These are phyloP conservation scores for Tupaia chinensis DNA, from an alignment of 2,113 vertebrate species.

Conservation along the genomic window DNA sequence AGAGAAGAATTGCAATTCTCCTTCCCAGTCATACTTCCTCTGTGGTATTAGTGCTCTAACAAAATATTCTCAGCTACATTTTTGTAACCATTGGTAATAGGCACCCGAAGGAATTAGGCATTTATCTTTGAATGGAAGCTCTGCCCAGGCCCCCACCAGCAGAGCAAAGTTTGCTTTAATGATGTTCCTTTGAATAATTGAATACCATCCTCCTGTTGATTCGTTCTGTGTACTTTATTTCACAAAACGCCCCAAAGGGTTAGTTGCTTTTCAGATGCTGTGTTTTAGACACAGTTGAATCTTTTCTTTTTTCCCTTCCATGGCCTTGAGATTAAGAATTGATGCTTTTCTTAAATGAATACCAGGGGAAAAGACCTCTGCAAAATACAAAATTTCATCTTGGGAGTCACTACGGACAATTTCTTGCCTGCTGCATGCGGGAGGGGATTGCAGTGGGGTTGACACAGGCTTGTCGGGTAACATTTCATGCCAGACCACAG, in stretches of 20 bases:
- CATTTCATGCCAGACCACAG: conserved; percentile 38
- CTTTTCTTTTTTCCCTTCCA: conserved; percentile 69
- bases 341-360: conserved; percentile 78
- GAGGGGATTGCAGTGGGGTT: conserved; percentile 42
- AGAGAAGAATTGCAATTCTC: neutral
- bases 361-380: conserved; percentile 69
- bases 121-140: conserved; percentile 58
- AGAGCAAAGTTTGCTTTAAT: conserved; percentile 39
- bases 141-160: neutral
- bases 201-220: conserved; percentile 46
- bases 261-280: conserved; percentile 70
- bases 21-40: neutral
- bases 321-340: conserved; percentile 76
- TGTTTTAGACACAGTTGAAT: conserved; percentile 53
- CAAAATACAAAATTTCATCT: conserved; percentile 76
- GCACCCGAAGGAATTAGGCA: conserved; percentile 32
- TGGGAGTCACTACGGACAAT: conserved; percentile 56
- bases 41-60: neutral
- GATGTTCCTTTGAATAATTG: conserved; percentile 72
- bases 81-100: conserved; percentile 20
- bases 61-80: neutral
- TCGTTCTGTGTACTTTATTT: conserved; percentile 65
- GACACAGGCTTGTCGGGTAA: conserved; percentile 58
- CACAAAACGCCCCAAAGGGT: conserved; percentile 62
- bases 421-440: conserved; percentile 35